These are phyloP conservation scores for Psettodes erumei DNA, from an alignment of 2,113 vertebrate species.

Conservation along the genomic window DNA sequence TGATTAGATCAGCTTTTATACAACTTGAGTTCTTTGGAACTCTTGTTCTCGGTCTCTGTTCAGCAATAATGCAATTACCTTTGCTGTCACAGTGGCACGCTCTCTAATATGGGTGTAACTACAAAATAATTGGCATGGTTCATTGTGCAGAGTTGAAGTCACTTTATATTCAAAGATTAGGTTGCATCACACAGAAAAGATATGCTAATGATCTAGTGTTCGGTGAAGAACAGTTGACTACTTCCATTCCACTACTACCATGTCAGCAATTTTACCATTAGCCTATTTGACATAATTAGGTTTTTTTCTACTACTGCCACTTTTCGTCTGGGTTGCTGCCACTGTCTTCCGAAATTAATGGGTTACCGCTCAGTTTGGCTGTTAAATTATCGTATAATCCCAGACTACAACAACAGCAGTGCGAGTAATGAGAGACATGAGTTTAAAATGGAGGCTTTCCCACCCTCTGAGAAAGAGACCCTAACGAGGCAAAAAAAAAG, in stretches of 20 bases:
- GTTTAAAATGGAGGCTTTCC: slow-evolving; percentile 32
- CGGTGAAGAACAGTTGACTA: background rate
- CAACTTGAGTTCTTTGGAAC: background rate
- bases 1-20: background rate
- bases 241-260: no score
- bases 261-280: background rate
- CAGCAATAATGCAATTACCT: background rate
- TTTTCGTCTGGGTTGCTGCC: background rate
- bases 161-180: background rate
- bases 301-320: background rate
- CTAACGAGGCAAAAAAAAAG: background rate
- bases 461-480: slow-evolving; percentile 8
- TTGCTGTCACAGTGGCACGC: background rate
- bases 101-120: slow-evolving; percentile 2
- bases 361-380: slow-evolving; percentile 3
- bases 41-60: background rate
- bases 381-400: background rate
- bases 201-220: slow-evolving; percentile 1
- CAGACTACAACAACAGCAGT: slow-evolving; percentile 9
- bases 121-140: background rate
- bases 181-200: background rate
- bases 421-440: slow-evolving; percentile 27
- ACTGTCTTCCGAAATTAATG: background rate
- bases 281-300: slow-evolving; percentile 1
- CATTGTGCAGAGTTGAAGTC: slow-evolving; percentile 5